Evolutionary conservation across 2,888 invertebrate genomes (phyloP).

Genomic region (Harpalus rubripes): DNA sequence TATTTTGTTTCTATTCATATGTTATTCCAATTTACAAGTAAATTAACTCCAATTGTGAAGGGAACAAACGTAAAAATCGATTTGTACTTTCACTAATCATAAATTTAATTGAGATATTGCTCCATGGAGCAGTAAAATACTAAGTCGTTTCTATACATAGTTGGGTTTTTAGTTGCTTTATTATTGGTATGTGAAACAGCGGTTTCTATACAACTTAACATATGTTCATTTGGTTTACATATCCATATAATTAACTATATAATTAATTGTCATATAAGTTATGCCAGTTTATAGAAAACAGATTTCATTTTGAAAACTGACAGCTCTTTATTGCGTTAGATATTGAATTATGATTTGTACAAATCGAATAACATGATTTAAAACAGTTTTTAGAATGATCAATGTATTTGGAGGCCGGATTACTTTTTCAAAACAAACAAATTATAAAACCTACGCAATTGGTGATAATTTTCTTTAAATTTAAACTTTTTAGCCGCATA

Average conservation of each 20-base stretch:
- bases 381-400: too few species aligned
- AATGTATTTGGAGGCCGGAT: too few species aligned
- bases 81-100: slow-evolving; percentile 48
- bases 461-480: too few species aligned
- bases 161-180: slow-evolving; percentile 10
- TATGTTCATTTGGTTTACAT: slow-evolving; percentile 2
- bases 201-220: background rate
- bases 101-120: slow-evolving; percentile 53
- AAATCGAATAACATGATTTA: too few species aligned
- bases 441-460: too few species aligned
- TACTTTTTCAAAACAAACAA: too few species aligned
- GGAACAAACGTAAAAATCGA: slow-evolving; percentile 16
- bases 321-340: background rate
- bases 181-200: slow-evolving; percentile 12
- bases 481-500: too few species aligned
- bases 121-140: slow-evolving; percentile 1
- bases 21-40: slow-evolving; percentile 36
- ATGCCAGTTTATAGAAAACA: background rate
- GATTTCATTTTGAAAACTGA: background rate
- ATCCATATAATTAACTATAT: background rate
- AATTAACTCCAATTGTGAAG: slow-evolving; percentile 30
- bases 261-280: slow-evolving; percentile 1
- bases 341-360: too few species aligned
- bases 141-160: slow-evolving; percentile 13
- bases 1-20: slow-evolving; percentile 19